Percentiles rank a stretch among this genome's conserved stretches.
phyloP scores from a whole-genome alignment of 2,113 vertebrate genomes.

The Toxotes jaculatrix region DNA sequence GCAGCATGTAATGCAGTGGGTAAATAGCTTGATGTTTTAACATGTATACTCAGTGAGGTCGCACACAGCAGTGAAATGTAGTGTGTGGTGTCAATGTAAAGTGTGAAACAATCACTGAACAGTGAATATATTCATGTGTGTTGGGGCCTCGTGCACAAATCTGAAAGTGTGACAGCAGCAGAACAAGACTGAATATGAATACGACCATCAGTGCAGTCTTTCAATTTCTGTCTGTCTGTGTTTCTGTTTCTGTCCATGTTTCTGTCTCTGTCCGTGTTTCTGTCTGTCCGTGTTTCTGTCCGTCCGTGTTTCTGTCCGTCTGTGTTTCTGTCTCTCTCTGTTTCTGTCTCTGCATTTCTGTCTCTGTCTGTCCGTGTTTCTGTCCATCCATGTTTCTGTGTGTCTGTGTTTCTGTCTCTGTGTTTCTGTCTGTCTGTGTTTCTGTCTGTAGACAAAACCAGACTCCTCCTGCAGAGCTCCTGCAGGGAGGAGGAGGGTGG shows the following conservation, averaged over 20 bases:
- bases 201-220: background rate
- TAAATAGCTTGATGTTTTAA: background rate
- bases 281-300: too few relatives aligned
- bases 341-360: too few relatives aligned
- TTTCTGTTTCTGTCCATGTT: too few relatives aligned
- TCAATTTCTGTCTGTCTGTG: too few relatives aligned
- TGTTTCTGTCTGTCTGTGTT: too few relatives aligned
- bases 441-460: conserved; percentile 15
- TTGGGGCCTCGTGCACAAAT: background rate
- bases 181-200: background rate
- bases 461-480: conserved; percentile 48
- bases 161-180: background rate
- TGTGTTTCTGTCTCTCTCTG: background rate
- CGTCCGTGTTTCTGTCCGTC: background rate
- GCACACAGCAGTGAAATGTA: background rate
- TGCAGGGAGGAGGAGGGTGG: conserved; percentile 14
- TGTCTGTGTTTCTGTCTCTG: too few relatives aligned
- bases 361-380: too few relatives aligned
- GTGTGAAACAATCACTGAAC: background rate
- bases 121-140: background rate
- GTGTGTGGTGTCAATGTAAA: background rate
- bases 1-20: too few relatives aligned
- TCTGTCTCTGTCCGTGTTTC: too few relatives aligned
- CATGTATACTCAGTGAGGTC: background rate
- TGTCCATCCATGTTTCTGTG: too few relatives aligned